Evolutionary conservation across 2,888 invertebrate genomes (phyloP), one percentile per base, ranked within the genome.

Genomic region (Euplagia quadripunctaria): DNA sequence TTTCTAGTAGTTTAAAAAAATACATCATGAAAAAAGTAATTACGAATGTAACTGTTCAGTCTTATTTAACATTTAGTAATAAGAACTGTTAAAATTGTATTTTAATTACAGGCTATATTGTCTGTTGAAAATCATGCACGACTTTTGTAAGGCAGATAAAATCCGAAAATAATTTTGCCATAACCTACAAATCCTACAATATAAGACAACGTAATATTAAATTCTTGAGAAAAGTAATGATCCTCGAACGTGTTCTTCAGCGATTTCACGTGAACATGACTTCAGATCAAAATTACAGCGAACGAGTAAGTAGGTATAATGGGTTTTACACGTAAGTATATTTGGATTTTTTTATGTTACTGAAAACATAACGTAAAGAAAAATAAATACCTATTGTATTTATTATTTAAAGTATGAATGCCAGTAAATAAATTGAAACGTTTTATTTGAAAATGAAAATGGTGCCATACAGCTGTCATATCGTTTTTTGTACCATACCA

Each of bases 191-290:
- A n/a, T n/a, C n/a, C n/a, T n/a, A 4, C 20, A 20, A 58, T 55
- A 55, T 20, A 20, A 12, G 7, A 31, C 31, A 31, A 61, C 61
- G 14, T 14, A 61, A 31, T 31, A 64, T 64, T 17, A 51, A 70
- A 52, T 17, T 46, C 42, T 63, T 17, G 6, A 17, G 16, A 31
- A 55, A 68, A 68, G 42, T 64, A 72, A 68, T 72, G 64, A 46
- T 17, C 41, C 42, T 43, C 64, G 72, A 52, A 72, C 72, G 72
- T 72, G 72, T 64, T 72, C 67, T 49, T n/a, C 46, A 41, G 31
- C 52, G 64, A 68, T 67, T 63, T 67, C 46, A 49, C 55, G 52
- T 71, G 55, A 65, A 64, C 43, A 42, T 64, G 31, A 70, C 31
- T 58, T 46, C 46, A 31, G 12, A 58, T 49, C 58, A 46, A 52